These are phyloP conservation scores for Gastrophysa polygoni DNA, from an alignment of 2,888 invertebrate species.

Conservation along the genomic window DNA sequence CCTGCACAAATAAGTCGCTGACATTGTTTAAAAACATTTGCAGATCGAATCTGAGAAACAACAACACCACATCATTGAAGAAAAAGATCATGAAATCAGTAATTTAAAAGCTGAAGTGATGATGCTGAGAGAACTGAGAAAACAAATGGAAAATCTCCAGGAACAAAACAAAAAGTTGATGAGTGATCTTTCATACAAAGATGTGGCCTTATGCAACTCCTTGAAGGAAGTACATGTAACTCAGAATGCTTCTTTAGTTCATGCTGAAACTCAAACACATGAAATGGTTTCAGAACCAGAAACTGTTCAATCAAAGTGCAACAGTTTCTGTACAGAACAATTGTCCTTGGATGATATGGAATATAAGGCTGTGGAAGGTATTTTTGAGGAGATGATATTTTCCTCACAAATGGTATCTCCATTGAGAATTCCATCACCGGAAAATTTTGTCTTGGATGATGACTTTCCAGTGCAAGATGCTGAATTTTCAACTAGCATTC, in stretches of 20 bases:
- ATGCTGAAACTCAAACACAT: not conserved
- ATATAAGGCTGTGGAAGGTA: slow-evolving; percentile 19
- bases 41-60: slow-evolving; percentile 4
- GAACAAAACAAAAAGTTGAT: slow-evolving; percentile 23
- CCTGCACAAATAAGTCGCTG: not conserved
- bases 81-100: slow-evolving; percentile 26
- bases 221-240: too few species aligned
- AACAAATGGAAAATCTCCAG: slow-evolving; percentile 17
- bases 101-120: slow-evolving; percentile 16
- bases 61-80: not conserved
- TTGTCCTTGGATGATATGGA: not conserved
- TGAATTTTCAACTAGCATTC: not conserved
- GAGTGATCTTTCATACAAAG: not conserved
- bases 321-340: too few species aligned
- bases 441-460: not conserved
- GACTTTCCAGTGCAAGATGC: not conserved
- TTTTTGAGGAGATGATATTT: slow-evolving; percentile 37
- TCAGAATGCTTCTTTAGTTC: not conserved
- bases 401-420: slow-evolving; percentile 28
- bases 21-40: not conserved
- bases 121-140: slow-evolving; percentile 5
- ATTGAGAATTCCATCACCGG: slow-evolving; percentile 9
- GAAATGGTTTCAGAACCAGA: not conserved
- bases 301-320: too few species aligned
- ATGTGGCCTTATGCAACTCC: not conserved